Evolutionary conservation across 2,888 invertebrate species (phyloP), one percentile per base, ranked within the genome.

Genomic region (Cecidostiba fungosa): DNA sequence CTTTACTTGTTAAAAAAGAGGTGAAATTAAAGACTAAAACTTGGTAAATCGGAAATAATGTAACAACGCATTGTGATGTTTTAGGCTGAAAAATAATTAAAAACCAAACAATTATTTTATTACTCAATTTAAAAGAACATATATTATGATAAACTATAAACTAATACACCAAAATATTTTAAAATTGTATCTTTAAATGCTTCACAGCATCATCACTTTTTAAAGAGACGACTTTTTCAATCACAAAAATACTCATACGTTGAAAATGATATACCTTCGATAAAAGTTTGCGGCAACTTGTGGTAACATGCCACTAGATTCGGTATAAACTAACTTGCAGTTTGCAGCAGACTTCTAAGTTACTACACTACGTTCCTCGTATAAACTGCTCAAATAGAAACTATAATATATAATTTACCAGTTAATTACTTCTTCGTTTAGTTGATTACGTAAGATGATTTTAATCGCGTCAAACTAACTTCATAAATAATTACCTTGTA

Each of bases 271-370:
- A 43, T 72, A 8, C 6, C 69, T 43, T 72, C 43, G n/a, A 72
- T 39, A 69, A 23, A n/a, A 47, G 69, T 78, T 69, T 39, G 29
- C 29, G 19, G 29, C 29, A 14, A 29, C 66, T 29, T 39, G 16
- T 14, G 26, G 36, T 62, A 10, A 74, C 47, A 43, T 32, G 26
- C 32, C 66, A 47, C 32, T 19, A 69, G 66, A 3, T 16, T 59
- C 14, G 8, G 32, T 36, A 74, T 16, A 69, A 23, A 82, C 70
- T n/a, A 77, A 77, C 47, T 77, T 77, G n/a, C n/a, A n/a, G n/a
- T 82, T 69, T 69, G 19, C 54, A 70, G 70, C 0, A 70, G 54
- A 16, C 54, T 54, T 70, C 26, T n/a, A 77, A 82, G 69, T 76
- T 73, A 26, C 39, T 73, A 26, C 39, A 50, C 19, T 8, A 54